Conservation (phyloP, 1,140 invertebrate species). For the Laupala kohalensis region DNA sequence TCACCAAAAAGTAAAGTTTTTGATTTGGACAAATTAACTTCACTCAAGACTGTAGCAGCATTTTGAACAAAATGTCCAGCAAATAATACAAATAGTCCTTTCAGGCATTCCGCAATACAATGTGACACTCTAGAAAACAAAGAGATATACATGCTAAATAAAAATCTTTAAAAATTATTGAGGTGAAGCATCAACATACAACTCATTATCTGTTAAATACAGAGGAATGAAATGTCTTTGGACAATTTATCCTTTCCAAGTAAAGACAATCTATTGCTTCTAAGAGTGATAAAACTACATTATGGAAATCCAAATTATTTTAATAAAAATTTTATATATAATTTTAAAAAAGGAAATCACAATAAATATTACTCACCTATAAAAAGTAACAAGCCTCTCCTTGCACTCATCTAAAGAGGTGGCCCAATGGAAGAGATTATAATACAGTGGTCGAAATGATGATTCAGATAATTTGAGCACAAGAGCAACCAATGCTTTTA, state of each 20-base stretch:
- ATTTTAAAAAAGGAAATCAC: too few species aligned
- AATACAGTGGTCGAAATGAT: constrained; percentile 74
- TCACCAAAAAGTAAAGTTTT: not conserved
- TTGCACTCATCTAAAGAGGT: constrained; percentile 41
- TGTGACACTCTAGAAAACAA: constrained; percentile 48
- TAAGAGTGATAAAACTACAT: too few species aligned
- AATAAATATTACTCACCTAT: constrained; percentile 40
- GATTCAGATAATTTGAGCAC: constrained; percentile 79
- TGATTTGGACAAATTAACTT: constrained; percentile 25
- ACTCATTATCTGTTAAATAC: too few species aligned
- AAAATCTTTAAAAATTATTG: too few species aligned
- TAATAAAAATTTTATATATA: too few species aligned
- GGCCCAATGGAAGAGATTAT: constrained; percentile 76
- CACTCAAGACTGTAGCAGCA: constrained; percentile 49
- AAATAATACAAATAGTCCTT: constrained; percentile 79
- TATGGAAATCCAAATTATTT: too few species aligned
- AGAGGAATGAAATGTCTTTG: too few species aligned
- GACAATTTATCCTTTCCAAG: too few species aligned
- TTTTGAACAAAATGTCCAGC: constrained; percentile 73
- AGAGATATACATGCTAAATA: not conserved
- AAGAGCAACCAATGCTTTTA: constrained; percentile 58
- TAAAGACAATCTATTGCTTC: too few species aligned
- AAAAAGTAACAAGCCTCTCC: constrained; percentile 61
- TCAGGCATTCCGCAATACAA: constrained; percentile 64
- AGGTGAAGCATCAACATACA: too few species aligned